Evolutionary conservation across 2,113 vertebrate genomes (phyloP).

Genomic region (Periophthalmodon schlosseri): DNA sequence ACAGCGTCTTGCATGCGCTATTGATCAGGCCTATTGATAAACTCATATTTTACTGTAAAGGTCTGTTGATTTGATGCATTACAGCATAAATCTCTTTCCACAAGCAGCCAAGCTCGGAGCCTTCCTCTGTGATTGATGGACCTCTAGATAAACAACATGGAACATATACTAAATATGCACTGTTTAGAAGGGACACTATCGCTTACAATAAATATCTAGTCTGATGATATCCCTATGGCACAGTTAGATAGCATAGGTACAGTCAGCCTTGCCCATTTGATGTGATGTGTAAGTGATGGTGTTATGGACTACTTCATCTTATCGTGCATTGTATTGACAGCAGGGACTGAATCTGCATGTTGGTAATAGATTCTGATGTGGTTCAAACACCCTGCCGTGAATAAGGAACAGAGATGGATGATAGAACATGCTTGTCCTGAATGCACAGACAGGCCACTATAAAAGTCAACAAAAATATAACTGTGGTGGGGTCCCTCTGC

Average conservation of each 20-base stretch:
- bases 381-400: slow-evolving; percentile 72
- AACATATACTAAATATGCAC: slow-evolving; percentile 49
- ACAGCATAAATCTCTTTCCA: slow-evolving; percentile 68
- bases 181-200: slow-evolving; percentile 55
- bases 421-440: slow-evolving; percentile 54
- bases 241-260: slow-evolving; percentile 41
- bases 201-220: slow-evolving; percentile 65
- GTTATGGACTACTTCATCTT: slow-evolving; percentile 74
- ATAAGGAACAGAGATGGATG: slow-evolving; percentile 75
- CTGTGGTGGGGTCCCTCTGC: background rate
- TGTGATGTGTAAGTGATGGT: slow-evolving; percentile 68
- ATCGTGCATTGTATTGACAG: slow-evolving; percentile 76
- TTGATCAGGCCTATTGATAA: slow-evolving; percentile 80
- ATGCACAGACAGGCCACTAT: slow-evolving; percentile 51
- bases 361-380: slow-evolving; percentile 73
- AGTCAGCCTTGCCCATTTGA: slow-evolving; percentile 57
- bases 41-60: slow-evolving; percentile 81
- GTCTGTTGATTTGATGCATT: slow-evolving; percentile 74
- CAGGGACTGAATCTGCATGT: slow-evolving; percentile 67
- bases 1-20: slow-evolving; percentile 70
- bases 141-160: slow-evolving; percentile 50
- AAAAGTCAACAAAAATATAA: slow-evolving; percentile 31
- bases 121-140: slow-evolving; percentile 65
- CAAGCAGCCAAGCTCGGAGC: slow-evolving; percentile 57
- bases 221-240: slow-evolving; percentile 63